Conservation (phyloP, 1,140 invertebrate genomes). For the Tetranychus cinnabarinus region DNA sequence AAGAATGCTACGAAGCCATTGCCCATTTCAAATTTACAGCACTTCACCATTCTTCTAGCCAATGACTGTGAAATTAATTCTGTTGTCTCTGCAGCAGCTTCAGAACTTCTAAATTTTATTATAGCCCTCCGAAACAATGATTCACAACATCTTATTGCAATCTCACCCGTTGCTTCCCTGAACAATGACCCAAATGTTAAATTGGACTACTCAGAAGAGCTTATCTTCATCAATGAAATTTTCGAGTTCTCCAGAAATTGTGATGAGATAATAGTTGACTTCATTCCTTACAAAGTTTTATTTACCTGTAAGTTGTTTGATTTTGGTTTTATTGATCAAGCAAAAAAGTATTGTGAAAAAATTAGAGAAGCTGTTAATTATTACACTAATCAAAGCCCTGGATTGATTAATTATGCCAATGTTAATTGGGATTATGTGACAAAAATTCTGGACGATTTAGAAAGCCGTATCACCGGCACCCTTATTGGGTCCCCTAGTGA, state of each 20-base stretch:
- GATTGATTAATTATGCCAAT: not conserved
- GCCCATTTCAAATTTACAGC: not conserved
- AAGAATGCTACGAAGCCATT: not conserved
- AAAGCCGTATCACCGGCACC: not conserved
- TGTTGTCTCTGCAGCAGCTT: not conserved
- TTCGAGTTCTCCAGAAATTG: not conserved
- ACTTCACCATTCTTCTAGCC: constrained; percentile 1
- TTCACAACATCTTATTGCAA: not conserved
- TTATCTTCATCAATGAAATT: constrained; percentile 4
- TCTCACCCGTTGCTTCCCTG: no score
- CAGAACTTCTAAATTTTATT: constrained; percentile 1
- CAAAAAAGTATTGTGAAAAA: constrained; percentile 1
- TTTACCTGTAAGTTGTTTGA: constrained; percentile 7
- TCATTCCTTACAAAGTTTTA: constrained; percentile 3
- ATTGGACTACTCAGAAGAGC: not conserved
- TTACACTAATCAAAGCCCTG: not conserved
- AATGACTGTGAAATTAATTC: constrained; percentile 2
- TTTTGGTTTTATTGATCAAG: constrained; percentile 4
- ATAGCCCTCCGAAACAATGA: not conserved
- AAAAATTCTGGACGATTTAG: not conserved
- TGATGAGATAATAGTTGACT: not conserved
- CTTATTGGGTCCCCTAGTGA: not conserved
- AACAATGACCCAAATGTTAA: not conserved
- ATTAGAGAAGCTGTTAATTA: not conserved
- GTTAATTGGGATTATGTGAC: not conserved